Evolutionary conservation across 1,140 invertebrate genomes (phyloP).

Genomic region (Neodiprion fabricii): DNA sequence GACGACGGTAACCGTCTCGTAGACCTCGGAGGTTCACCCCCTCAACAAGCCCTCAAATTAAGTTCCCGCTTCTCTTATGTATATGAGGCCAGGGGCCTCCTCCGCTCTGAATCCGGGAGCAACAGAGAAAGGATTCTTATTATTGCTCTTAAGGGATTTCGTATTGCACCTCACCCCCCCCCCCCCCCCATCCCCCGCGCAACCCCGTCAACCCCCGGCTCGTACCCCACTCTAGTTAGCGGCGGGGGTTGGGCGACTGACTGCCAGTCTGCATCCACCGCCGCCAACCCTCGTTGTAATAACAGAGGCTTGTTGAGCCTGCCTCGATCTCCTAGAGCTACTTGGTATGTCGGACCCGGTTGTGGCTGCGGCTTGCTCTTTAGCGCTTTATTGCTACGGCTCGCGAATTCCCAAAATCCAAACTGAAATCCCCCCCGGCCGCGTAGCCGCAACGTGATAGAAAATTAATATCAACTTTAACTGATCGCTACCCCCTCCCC

Average conservation of each 20-base stretch:
- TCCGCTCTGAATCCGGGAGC: slow-evolving; percentile 18
- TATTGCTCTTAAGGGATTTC: slow-evolving; percentile 62
- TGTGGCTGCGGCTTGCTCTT: background rate
- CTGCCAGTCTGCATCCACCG: slow-evolving; percentile 21
- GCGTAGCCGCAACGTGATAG: no score
- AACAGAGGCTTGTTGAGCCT: slow-evolving; percentile 41
- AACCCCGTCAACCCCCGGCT: no score
- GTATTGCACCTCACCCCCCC: slow-evolving; percentile 8
- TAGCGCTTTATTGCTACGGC: background rate
- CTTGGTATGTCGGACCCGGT: background rate
- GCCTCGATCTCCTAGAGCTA: background rate
- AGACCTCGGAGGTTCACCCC: background rate
- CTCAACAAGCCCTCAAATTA: slow-evolving; percentile 11
- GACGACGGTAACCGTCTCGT: background rate
- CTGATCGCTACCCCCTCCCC: no score
- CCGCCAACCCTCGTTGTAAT: slow-evolving; percentile 49
- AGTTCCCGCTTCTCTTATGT: slow-evolving; percentile 5
- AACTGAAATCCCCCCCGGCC: background rate
- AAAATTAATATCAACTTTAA: no score
- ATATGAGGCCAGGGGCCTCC: background rate
- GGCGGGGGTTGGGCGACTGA: background rate
- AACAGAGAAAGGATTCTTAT: slow-evolving; percentile 58
- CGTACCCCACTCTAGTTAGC: background rate
- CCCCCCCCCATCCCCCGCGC: background rate
- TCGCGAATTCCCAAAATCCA: background rate